Conservation (phyloP, 2,797 vertebrate species). For the Scleropages formosus region DNA sequence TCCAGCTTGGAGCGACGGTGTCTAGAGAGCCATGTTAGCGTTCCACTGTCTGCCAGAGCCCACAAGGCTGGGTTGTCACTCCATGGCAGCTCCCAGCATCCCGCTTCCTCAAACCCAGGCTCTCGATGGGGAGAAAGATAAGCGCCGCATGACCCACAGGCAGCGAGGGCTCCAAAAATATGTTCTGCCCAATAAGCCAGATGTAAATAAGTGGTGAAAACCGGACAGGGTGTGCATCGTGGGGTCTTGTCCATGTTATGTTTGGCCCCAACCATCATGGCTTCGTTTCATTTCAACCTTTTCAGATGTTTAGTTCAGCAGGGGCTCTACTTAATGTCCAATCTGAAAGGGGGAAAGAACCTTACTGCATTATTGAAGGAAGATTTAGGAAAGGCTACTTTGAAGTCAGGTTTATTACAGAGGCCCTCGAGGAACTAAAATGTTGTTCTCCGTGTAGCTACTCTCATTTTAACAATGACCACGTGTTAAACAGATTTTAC, state of each 20-base stretch:
- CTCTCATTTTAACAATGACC: not conserved
- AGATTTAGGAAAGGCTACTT: conserved; percentile 27
- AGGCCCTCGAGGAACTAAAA: conserved; percentile 6
- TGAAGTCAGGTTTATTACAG: conserved; percentile 21
- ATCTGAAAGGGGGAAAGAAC: conserved; percentile 38
- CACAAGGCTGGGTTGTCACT: conserved; percentile 44
- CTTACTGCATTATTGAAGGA: conserved; percentile 33
- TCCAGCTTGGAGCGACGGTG: conserved; percentile 33
- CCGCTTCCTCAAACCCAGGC: conserved; percentile 1
- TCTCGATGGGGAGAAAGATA: conserved; percentile 57
- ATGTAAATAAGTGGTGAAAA: conserved; percentile 67
- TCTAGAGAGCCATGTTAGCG: conserved; percentile 44
- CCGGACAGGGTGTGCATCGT: conserved; percentile 47
- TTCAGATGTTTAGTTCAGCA: conserved; percentile 55
- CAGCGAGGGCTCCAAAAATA: conserved; percentile 42
- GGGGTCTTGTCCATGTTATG: conserved; percentile 53
- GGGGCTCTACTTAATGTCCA: conserved; percentile 54
- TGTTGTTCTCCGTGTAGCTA: not conserved
- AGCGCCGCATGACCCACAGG: conserved; percentile 53
- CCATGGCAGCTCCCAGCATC: conserved; percentile 48
- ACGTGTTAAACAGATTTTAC: conserved; percentile 69
- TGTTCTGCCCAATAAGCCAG: conserved; percentile 60
- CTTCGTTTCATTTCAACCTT: conserved; percentile 54
- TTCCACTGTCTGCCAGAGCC: conserved; percentile 38
- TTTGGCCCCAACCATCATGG: conserved; percentile 51